Evolutionary conservation across 2,113 vertebrate species (phyloP).

Genomic region (Mola mola): DNA sequence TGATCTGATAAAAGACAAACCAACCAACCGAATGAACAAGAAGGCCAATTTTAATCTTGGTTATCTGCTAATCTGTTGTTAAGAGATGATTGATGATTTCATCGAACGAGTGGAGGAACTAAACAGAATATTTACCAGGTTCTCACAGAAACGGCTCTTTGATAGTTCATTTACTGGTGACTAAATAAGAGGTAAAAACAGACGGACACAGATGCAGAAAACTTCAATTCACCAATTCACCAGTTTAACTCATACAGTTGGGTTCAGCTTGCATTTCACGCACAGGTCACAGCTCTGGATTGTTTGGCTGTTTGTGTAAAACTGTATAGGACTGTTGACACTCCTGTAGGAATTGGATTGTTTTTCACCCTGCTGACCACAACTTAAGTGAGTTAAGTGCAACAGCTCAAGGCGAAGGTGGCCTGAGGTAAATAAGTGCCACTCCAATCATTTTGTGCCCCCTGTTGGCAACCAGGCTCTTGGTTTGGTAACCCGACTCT

Average conservation of each 20-base stretch:
- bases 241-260: slow-evolving; percentile 52
- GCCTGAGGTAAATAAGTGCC: slow-evolving; percentile 51
- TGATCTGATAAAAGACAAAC: too few species aligned
- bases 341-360: slow-evolving; percentile 61
- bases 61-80: too few species aligned
- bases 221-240: too few species aligned
- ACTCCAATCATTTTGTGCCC: slow-evolving; percentile 56
- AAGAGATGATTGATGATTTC: too few species aligned
- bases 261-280: slow-evolving; percentile 40
- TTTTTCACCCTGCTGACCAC: slow-evolving; percentile 67
- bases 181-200: too few species aligned
- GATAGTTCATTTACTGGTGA: too few species aligned
- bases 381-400: slow-evolving; percentile 54
- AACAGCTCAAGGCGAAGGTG: slow-evolving; percentile 36
- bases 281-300: slow-evolving; percentile 26
- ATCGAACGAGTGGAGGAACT: too few species aligned
- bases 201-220: too few species aligned
- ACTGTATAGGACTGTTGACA: slow-evolving; percentile 47
- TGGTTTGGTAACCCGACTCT: slow-evolving; percentile 18
- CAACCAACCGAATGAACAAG: too few species aligned
- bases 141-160: too few species aligned
- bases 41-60: too few species aligned
- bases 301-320: slow-evolving; percentile 53
- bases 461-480: slow-evolving; percentile 51
- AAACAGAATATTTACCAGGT: too few species aligned